phyloP scores from a whole-genome alignment of 2,797 vertebrate genomes.

The Spea hammondii region DNA sequence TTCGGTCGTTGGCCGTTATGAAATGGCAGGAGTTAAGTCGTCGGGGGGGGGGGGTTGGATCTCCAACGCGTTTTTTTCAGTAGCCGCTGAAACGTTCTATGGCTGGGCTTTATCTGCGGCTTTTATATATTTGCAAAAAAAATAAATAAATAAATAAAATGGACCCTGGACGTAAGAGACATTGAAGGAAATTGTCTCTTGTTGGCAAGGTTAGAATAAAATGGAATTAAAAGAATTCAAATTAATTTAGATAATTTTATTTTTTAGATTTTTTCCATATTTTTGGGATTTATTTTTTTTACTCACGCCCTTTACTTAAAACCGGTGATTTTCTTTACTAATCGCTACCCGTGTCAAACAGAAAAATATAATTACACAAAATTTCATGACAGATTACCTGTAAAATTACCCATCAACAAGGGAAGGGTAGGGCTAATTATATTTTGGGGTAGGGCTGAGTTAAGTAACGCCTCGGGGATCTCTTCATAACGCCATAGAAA shows the following conservation, averaged over 20 bases:
- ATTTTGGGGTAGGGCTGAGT: constrained; percentile 1
- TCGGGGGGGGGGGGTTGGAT: not conserved
- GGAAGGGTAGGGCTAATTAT: not conserved
- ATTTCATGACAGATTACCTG: not conserved
- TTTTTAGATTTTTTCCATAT: too few relatives aligned
- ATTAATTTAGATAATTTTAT: too few relatives aligned
- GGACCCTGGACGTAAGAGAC: too few relatives aligned
- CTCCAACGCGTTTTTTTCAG: not conserved
- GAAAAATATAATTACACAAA: not conserved
- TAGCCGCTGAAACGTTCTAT: constrained; percentile 25
- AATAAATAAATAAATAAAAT: too few relatives aligned
- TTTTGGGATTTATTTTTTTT: too few relatives aligned
- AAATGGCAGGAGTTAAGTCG: constrained; percentile 18
- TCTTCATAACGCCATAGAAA: not conserved
- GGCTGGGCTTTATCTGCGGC: constrained; percentile 22
- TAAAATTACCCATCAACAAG: not conserved
- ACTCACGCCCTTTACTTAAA: too few relatives aligned
- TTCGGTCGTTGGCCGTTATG: not conserved
- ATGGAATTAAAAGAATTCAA: too few relatives aligned
- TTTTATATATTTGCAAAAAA: not conserved
- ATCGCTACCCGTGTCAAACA: not conserved
- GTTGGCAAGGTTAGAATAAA: too few relatives aligned
- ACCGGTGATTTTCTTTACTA: too few relatives aligned
- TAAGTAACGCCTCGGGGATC: not conserved
- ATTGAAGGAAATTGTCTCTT: too few relatives aligned